Percentiles rank a stretch among this genome's conserved stretches.
phyloP scores from a whole-genome alignment of 2,797 vertebrate genomes.

The Oophaga sylvatica region DNA sequence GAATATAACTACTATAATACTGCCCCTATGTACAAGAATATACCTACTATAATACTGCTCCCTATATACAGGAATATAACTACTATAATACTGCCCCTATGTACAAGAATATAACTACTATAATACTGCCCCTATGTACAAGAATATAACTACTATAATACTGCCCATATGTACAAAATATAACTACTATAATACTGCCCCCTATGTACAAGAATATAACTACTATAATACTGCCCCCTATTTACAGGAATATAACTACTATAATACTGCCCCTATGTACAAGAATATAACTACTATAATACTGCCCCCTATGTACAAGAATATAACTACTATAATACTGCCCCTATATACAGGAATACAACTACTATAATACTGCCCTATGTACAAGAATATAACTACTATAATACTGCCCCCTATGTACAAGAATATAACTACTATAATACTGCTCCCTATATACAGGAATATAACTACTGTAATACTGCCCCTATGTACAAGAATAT shows the following conservation, averaged over 20 bases:
- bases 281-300: not conserved
- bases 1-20: not conserved
- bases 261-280: no score
- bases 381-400: not conserved
- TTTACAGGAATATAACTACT: not conserved
- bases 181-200: slow-evolving; percentile 8
- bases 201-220: no score
- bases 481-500: no score
- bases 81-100: not conserved
- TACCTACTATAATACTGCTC: not conserved
- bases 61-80: no score
- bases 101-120: not conserved
- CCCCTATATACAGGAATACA: no score
- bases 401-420: no score
- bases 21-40: not conserved
- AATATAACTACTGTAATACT: slow-evolving; percentile 4
- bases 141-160: not conserved
- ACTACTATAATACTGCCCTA: not conserved
- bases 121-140: no score
- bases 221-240: not conserved
- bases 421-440: not conserved
- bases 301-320: not conserved
- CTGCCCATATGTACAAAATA: not conserved
- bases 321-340: slow-evolving; percentile 7
- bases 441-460: not conserved